Evolutionary conservation across 2,113 vertebrate genomes (phyloP).

Genomic region (Lophotis ruficrista): DNA sequence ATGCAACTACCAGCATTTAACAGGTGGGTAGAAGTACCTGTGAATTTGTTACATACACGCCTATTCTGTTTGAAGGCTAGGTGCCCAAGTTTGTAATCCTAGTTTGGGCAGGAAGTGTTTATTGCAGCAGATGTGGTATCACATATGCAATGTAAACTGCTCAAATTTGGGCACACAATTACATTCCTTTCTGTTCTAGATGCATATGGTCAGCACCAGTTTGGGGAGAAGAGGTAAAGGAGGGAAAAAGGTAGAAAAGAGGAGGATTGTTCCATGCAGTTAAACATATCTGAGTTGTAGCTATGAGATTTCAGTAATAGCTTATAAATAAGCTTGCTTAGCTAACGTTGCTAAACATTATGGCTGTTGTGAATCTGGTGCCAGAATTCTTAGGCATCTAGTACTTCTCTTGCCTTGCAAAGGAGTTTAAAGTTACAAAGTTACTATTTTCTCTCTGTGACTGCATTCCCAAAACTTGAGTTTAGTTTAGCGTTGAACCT

Average conservation of each 20-base stretch:
- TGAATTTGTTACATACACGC: neutral
- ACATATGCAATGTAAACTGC: neutral
- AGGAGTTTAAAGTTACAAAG: neutral
- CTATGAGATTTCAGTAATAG: neutral
- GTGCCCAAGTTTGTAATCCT: neutral
- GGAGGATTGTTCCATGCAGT: neutral
- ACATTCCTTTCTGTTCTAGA: neutral
- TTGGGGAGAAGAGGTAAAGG: neutral
- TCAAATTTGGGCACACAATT: fast-evolving
- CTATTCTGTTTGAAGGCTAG: neutral
- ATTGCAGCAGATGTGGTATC: neutral
- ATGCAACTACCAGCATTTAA: neutral
- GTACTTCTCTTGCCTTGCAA: neutral
- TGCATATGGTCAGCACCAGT: neutral
- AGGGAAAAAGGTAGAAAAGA: neutral
- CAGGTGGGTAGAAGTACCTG: neutral
- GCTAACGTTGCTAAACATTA: neutral
- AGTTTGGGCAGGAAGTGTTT: neutral
- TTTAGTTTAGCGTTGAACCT: neutral
- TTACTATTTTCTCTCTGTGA: neutral
- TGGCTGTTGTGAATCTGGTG: neutral
- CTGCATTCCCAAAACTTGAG: neutral
- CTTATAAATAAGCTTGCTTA: neutral
- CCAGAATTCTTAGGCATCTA: neutral
- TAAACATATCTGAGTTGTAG: neutral